phyloP scores from a whole-genome alignment of 2,888 invertebrate species.

The Glyphotaelius pellucidus region DNA sequence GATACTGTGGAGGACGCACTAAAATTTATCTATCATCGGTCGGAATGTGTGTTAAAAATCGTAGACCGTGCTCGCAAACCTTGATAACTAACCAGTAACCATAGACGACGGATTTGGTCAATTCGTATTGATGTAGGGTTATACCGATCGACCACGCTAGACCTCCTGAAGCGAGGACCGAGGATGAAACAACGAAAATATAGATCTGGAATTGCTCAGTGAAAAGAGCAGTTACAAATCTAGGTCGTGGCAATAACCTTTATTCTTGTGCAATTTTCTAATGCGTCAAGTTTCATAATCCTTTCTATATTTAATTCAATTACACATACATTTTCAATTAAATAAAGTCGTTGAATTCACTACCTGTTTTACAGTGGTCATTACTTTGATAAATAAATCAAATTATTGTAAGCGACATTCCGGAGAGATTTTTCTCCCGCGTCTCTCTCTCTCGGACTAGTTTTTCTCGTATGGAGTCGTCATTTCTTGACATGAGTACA shows the following conservation, averaged over 20 bases:
- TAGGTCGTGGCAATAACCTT: neutral
- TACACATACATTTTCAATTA: neutral
- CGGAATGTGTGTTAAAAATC: no score
- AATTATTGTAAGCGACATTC: neutral
- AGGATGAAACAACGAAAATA: no score
- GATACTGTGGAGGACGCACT: no score
- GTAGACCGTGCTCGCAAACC: no score
- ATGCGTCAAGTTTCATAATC: neutral
- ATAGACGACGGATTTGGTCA: no score
- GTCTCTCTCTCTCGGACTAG: neutral
- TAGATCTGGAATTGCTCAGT: no score
- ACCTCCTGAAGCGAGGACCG: no score
- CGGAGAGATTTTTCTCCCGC: neutral
- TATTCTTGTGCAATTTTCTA: neutral
- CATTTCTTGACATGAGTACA: neutral
- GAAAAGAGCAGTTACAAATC: neutral
- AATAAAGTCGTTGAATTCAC: neutral
- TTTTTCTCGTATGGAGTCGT: neutral
- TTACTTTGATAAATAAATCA: neutral
- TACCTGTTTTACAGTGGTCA: neutral
- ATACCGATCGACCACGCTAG: no score
- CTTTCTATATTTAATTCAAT: neutral
- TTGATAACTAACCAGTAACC: no score
- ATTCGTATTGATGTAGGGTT: no score
- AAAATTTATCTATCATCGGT: no score